phyloP scores from a whole-genome alignment of 2,797 vertebrate species.

The Crypturellus tataupa region DNA sequence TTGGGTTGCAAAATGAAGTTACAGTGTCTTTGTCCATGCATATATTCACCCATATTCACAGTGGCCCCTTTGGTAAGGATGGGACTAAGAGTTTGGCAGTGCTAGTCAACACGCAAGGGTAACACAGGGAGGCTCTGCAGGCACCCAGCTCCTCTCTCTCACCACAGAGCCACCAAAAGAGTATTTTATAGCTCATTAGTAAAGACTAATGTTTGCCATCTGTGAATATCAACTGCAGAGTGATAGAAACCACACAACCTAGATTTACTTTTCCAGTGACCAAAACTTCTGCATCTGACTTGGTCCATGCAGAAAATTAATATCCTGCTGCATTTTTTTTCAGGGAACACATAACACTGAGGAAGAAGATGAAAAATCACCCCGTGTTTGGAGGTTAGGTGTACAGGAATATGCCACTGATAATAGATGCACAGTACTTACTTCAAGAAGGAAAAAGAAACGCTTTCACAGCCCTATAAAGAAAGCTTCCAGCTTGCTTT shows the following conservation, averaged over 20 bases:
- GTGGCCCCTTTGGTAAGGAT: not conserved
- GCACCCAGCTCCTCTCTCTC: rapidly evolving
- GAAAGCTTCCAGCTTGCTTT: not conserved
- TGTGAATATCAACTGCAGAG: not conserved
- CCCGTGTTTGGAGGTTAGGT: not conserved
- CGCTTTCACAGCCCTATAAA: not conserved
- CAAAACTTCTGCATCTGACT: not conserved
- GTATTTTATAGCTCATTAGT: not conserved
- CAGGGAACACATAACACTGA: rapidly evolving
- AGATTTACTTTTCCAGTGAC: not conserved
- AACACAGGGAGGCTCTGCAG: not conserved
- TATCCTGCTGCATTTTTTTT: not conserved
- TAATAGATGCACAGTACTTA: not conserved
- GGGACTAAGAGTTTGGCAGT: not conserved
- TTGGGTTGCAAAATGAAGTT: not conserved
- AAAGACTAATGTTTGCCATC: not conserved
- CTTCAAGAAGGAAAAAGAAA: not conserved
- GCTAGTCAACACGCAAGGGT: not conserved
- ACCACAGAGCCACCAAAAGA: not conserved
- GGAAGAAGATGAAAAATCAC: not conserved
- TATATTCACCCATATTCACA: not conserved
- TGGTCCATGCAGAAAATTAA: not conserved
- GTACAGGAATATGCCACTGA: not conserved
- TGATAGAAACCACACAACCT: not conserved
- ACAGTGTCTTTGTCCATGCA: rapidly evolving